Evolutionary conservation across 2,113 vertebrate genomes (phyloP).

Genomic region (Anser cygnoides): DNA sequence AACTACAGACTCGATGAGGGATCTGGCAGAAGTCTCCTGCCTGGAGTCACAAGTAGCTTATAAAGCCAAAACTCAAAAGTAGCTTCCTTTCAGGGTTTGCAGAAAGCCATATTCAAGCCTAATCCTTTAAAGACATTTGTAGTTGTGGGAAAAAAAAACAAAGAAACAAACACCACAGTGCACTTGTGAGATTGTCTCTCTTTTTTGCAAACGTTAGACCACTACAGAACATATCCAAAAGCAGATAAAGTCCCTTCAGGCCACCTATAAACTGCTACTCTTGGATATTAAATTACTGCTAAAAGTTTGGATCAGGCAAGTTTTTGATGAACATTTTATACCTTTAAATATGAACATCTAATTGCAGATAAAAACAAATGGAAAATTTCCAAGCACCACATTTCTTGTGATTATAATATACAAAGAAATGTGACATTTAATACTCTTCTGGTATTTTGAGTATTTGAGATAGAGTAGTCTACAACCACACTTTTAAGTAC

Average conservation of each 20-base stretch:
- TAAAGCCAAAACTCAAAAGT: background rate
- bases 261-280: background rate
- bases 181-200: background rate
- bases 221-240: background rate
- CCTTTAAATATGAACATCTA: background rate
- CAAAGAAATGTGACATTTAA: background rate
- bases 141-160: background rate
- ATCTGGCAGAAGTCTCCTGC: background rate
- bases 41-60: background rate
- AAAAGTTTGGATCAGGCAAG: background rate
- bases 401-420: background rate
- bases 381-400: background rate
- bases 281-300: background rate
- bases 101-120: background rate
- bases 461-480: no score
- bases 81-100: background rate
- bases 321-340: background rate
- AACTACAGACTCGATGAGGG: background rate
- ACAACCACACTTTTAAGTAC: background rate
- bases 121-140: background rate
- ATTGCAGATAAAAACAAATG: background rate
- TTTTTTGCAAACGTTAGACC: background rate
- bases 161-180: background rate
- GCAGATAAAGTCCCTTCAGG: background rate
- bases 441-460: background rate